Base-by-base conservation (phyloP, 92 coral and sea anemone genomes). In the Zoanthus sansibaricus region DNA sequence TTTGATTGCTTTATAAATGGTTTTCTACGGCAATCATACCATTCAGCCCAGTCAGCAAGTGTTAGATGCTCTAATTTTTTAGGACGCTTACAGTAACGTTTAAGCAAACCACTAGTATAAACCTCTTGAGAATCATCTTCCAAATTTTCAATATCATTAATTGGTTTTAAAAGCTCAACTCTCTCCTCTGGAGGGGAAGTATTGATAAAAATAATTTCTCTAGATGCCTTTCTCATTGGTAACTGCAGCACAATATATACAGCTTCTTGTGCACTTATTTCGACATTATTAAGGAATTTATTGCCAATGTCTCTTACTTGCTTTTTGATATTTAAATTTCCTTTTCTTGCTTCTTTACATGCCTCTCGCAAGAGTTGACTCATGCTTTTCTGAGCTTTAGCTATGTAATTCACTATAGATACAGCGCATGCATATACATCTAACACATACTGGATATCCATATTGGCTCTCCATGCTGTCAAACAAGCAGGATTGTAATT, bases 11-110 rank as follows among this genome's bases (percentile, higher is more conserved):
- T 89, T 12, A 42, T 78, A 33, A 64, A 77, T 76, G 86, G 69
- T 59, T 87, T 83, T 52, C 88, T 79, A 83, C 74, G 47, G 25
- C 61, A 82, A 75, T 91, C 94, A 88, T 91, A 91, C 91, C 91
- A 91, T 87, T 83, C 93, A 61, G 86, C 93, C 93, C 93, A 91
- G 33, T 90, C 93, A 48, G 91, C 71, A 45, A 91, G 74, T 31
- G 89, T 82, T 69, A 78, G 1, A 86, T 85, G 20, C 68, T 88
- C 92, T 15, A 92, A 82, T 62, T 71, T 76, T 48, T 56, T 46
- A 46, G 90, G 79, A 32, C 82, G 89, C 42, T 90, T 86, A 30
- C 67, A 73, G 75, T 88, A 88, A 37, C 94, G 58, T 49, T 91
- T 86, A 72, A 88, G 55, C 54, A 92, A 37, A 79, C 80, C 91